A percentile compares a stretch with the other conserved stretches of the same genome.
Evolutionary conservation across 1,140 invertebrate genomes (phyloP).

Genomic region (Megalonaias nervosa): DNA sequence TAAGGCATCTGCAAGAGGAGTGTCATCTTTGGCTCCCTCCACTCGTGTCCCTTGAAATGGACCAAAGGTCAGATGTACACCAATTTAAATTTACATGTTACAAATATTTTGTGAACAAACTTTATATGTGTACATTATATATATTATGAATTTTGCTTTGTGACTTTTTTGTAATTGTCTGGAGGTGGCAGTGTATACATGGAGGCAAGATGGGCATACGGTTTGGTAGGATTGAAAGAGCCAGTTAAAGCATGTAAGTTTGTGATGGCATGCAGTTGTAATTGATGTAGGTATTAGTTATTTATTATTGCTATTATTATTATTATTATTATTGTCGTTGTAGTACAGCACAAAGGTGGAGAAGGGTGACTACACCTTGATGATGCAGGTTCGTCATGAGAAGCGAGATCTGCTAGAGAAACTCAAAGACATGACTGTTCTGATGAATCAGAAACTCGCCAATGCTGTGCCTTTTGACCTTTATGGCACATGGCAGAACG

Average conservation of each 20-base stretch:
- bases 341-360: conserved; percentile 91
- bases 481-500: conserved; percentile 77
- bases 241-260: not conserved
- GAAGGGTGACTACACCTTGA: conserved; percentile 94
- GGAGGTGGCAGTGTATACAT: no score
- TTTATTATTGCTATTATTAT: not conserved
- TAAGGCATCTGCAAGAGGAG: no score
- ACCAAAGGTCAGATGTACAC: no score
- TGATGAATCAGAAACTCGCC: conserved; percentile 84
- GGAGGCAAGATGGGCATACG: no score
- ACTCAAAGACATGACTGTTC: conserved; percentile 81
- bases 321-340: conserved; percentile 62
- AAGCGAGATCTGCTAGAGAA: conserved; percentile 89
- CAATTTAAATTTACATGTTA: no score
- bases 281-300: not conserved
- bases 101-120: no score
- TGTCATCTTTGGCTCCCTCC: no score
- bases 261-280: not conserved
- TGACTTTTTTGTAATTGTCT: no score
- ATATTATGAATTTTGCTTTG: no score
- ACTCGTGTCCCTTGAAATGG: no score
- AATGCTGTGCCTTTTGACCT: conserved; percentile 83
- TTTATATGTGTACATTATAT: no score
- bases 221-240: no score
- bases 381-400: conserved; percentile 91